These are phyloP conservation scores for Strongylocentrotus purpuratus DNA, from an alignment of 35 echinoderm and acorn worm species.

Conservation along the genomic window DNA sequence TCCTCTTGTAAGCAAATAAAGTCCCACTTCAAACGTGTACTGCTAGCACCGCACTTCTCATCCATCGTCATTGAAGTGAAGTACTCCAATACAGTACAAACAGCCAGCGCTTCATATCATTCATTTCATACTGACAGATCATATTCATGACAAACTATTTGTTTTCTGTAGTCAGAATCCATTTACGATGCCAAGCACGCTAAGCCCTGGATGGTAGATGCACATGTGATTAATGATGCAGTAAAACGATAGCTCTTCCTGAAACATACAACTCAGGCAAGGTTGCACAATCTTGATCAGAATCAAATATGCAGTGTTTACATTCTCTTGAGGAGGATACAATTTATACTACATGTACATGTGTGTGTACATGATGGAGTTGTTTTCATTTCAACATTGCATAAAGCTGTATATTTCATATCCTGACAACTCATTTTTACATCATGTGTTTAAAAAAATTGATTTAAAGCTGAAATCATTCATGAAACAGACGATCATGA, in stretches of 20 bases:
- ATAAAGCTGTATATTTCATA: too few species aligned
- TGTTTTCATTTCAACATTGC: too few species aligned
- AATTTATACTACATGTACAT: too few species aligned
- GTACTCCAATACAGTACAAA: not conserved
- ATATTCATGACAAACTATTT: slow-evolving; percentile 3
- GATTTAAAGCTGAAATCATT: too few species aligned
- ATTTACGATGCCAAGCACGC: not conserved
- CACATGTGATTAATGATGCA: not conserved
- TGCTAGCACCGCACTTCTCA: not conserved
- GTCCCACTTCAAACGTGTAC: not conserved
- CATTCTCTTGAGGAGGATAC: not conserved
- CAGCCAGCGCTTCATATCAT: not conserved
- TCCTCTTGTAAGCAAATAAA: not conserved
- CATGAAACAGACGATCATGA: too few species aligned
- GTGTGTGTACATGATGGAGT: not conserved
- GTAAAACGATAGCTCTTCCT: not conserved
- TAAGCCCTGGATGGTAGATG: not conserved
- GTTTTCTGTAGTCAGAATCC: not conserved
- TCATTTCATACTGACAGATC: not conserved
- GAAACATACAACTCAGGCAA: not conserved
- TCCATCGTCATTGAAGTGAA: not conserved
- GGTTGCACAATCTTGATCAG: not conserved
- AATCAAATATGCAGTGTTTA: not conserved
- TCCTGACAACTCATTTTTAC: too few species aligned
- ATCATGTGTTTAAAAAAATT: too few species aligned